These are phyloP conservation scores for Lepidocyrtinus sp. DNA, from an alignment of 2,888 invertebrate species.

Conservation along the genomic window DNA sequence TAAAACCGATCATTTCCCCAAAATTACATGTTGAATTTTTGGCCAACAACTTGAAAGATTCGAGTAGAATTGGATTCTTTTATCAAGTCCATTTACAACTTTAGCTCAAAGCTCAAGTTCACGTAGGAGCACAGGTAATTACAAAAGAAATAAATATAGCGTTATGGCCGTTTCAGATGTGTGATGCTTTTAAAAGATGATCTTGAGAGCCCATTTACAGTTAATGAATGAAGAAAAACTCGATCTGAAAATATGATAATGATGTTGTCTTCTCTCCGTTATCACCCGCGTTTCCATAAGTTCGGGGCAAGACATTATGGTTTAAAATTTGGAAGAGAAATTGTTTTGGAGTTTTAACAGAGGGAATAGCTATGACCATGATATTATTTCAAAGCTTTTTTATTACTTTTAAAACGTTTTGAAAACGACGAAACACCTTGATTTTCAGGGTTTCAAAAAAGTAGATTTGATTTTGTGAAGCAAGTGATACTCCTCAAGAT, in stretches of 20 bases:
- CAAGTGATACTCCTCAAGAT: not conserved
- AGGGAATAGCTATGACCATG: constrained; percentile 21
- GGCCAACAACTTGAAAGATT: too few relatives aligned
- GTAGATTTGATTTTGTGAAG: not conserved
- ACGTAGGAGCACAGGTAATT: too few relatives aligned
- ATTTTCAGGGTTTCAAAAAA: constrained; percentile 1
- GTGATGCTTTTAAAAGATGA: constrained; percentile 47
- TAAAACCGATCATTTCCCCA: too few relatives aligned
- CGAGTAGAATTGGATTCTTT: too few relatives aligned
- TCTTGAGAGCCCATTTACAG: constrained; percentile 48
- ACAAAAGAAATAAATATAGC: too few relatives aligned
- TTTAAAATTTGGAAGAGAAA: not conserved
- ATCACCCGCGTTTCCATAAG: constrained; percentile 8
- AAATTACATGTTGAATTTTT: too few relatives aligned
- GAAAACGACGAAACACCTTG: not conserved
- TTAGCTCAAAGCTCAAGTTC: too few relatives aligned
- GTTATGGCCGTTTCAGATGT: too few relatives aligned
- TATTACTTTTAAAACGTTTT: constrained; percentile 35
- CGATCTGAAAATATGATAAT: constrained; percentile 51
- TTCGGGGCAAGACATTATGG: not conserved
- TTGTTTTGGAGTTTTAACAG: constrained; percentile 1
- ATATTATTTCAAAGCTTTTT: constrained; percentile 56
- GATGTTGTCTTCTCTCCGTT: constrained; percentile 37
- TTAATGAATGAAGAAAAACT: constrained; percentile 53
- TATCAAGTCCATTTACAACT: too few relatives aligned